A percentile compares a stretch with the other conserved stretches of the same genome.
Evolutionary conservation across 2,888 invertebrate genomes (phyloP).

Genomic region (Ophioninae sp.): DNA sequence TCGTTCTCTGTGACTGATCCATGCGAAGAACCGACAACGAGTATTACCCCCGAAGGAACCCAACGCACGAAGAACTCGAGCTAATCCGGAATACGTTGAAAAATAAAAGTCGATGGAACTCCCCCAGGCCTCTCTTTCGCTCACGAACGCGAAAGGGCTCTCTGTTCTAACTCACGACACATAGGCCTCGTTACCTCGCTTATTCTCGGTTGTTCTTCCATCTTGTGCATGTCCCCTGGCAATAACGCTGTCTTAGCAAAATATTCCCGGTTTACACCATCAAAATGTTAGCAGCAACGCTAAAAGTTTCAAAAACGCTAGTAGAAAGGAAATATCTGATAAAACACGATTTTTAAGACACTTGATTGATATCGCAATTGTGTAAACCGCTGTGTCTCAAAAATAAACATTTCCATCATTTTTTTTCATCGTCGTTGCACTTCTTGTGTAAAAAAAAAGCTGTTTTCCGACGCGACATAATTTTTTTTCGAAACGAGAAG

Average conservation of each 20-base stretch:
- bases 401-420: too few species aligned
- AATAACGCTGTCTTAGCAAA: constrained; percentile 36
- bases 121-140: constrained; percentile 36
- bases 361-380: too few species aligned
- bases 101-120: constrained; percentile 51
- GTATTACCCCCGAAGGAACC: constrained; percentile 45
- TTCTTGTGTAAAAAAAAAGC: too few species aligned
- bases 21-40: constrained; percentile 44
- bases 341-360: too few species aligned
- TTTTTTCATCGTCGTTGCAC: too few species aligned
- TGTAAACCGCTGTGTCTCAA: too few species aligned
- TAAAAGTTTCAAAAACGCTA: neutral
- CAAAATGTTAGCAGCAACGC: constrained; percentile 26
- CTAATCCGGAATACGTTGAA: constrained; percentile 16
- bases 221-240: constrained; percentile 27
- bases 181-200: constrained; percentile 56
- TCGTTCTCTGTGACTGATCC: constrained; percentile 9
- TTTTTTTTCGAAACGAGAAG: too few species aligned
- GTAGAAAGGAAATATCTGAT: neutral
- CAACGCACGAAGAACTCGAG: constrained; percentile 25
- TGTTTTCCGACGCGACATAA: too few species aligned
- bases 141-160: constrained; percentile 53
- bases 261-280: constrained; percentile 20
- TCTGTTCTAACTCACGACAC: constrained; percentile 46
- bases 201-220: constrained; percentile 28